These are phyloP conservation scores for Temnothorax curvispinosus DNA, from an alignment of 1,140 invertebrate genomes.

Conservation along the genomic window DNA sequence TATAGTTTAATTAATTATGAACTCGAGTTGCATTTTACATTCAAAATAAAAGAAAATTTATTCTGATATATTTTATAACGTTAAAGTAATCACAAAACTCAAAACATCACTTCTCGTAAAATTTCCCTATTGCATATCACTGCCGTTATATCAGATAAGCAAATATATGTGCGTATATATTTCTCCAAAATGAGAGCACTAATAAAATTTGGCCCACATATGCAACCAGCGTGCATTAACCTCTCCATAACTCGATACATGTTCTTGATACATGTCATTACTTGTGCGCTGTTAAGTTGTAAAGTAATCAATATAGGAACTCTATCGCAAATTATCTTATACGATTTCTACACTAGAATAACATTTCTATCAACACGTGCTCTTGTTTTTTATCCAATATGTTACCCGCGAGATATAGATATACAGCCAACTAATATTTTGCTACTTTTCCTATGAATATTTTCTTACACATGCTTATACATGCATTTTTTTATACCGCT, in stretches of 20 bases:
- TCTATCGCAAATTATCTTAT: background rate
- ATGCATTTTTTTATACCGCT: too few relatives aligned
- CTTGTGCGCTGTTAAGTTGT: background rate
- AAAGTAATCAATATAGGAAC: background rate
- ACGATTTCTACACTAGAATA: background rate
- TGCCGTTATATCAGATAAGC: constrained; percentile 20
- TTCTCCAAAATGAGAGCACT: constrained; percentile 3
- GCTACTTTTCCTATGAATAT: background rate
- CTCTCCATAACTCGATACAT: background rate
- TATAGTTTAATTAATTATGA: background rate
- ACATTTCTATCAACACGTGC: background rate
- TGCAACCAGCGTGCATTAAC: background rate
- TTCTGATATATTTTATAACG: background rate
- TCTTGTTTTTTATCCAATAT: background rate
- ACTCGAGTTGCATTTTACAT: background rate
- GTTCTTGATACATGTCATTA: constrained; percentile 34
- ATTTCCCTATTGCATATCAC: background rate
- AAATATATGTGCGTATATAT: background rate
- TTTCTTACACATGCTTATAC: background rate
- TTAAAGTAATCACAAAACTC: background rate
- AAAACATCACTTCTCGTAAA: background rate
- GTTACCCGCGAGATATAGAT: background rate
- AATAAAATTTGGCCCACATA: constrained; percentile 45
- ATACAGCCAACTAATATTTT: background rate
- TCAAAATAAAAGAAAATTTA: background rate